Conservation (phyloP, 2,797 vertebrate species). For the Chelidonichthys spinosus region DNA sequence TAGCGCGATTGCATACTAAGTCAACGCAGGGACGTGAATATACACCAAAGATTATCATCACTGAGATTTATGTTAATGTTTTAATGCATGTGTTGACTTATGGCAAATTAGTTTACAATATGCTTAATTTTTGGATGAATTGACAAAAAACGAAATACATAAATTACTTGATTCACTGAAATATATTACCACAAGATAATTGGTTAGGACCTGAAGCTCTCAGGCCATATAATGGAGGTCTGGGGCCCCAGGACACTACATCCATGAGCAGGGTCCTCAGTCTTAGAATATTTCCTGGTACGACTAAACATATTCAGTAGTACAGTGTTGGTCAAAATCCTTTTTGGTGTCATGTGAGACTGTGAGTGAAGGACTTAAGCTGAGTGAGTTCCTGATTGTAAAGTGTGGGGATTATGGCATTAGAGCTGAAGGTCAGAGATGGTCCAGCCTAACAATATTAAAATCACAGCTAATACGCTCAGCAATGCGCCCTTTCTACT, state of each 20-base stretch:
- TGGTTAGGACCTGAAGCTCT: not conserved
- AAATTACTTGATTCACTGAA: not conserved
- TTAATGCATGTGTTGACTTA: too few relatives aligned
- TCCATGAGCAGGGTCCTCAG: not conserved
- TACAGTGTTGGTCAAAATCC: slow-evolving; percentile 14
- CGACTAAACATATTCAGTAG: not conserved
- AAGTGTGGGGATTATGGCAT: slow-evolving; percentile 64
- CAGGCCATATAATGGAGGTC: not conserved
- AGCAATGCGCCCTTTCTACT: slow-evolving; percentile 50
- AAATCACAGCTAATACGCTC: slow-evolving; percentile 58
- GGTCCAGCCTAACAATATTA: slow-evolving; percentile 43
- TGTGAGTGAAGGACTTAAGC: slow-evolving; percentile 29
- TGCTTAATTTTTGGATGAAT: not conserved
- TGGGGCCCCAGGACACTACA: not conserved
- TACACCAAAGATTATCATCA: too few relatives aligned
- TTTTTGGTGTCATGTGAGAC: slow-evolving; percentile 58
- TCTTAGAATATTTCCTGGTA: not conserved
- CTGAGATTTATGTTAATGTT: too few relatives aligned
- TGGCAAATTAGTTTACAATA: not conserved
- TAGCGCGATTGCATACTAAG: too few relatives aligned
- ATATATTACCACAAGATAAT: not conserved
- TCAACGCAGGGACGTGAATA: too few relatives aligned
- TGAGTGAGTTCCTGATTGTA: slow-evolving; percentile 39
- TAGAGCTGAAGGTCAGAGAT: slow-evolving; percentile 58
- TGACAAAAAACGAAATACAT: not conserved